Evolutionary conservation across 2,113 vertebrate genomes (phyloP).

Genomic region (Cephalopterus ornatus): DNA sequence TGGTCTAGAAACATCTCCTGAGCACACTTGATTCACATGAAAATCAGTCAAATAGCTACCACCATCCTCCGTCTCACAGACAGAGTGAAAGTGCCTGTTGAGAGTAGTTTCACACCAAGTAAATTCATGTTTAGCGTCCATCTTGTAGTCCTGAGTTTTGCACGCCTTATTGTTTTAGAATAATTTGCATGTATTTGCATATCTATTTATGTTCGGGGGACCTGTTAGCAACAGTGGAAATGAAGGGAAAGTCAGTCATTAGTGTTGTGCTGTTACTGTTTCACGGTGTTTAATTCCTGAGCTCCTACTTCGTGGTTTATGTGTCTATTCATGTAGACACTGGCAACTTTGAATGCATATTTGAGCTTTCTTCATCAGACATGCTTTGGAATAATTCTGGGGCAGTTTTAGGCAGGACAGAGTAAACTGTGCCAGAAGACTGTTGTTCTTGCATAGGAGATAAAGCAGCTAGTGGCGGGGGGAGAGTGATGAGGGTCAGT

Average conservation of each 20-base stretch:
- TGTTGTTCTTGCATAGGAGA: background rate
- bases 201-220: background rate
- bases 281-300: background rate
- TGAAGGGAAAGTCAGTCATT: background rate
- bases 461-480: background rate
- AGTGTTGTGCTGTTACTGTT: background rate
- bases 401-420: background rate
- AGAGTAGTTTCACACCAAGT: background rate
- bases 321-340: background rate
- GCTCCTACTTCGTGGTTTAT: background rate
- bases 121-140: fast-evolving
- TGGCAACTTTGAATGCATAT: background rate
- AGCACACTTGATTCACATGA: background rate
- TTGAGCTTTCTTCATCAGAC: background rate
- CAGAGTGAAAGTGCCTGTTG: background rate
- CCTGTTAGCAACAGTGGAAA: background rate
- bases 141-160: background rate
- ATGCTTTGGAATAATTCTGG: background rate
- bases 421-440: background rate
- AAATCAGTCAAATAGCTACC: background rate
- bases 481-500: background rate
- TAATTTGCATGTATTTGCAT: background rate
- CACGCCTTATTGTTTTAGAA: background rate
- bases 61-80: background rate
- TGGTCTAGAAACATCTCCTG: background rate